Conservation (phyloP, 2,888 invertebrate species). For the Merodon equestris region DNA sequence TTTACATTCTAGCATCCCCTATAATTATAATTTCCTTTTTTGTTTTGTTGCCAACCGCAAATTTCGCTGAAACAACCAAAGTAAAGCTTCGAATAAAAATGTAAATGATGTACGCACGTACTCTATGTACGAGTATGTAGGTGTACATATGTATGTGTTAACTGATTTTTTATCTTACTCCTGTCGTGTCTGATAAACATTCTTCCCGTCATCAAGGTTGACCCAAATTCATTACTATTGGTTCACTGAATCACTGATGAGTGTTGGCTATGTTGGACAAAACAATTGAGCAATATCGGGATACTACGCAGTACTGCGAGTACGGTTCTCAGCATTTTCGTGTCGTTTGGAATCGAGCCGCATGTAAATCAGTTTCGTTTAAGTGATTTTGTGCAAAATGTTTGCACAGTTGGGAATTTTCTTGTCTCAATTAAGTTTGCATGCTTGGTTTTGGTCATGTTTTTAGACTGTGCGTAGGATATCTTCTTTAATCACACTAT, state of each 20-base stretch:
- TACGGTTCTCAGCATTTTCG: background rate
- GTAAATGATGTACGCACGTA: slow-evolving; percentile 17
- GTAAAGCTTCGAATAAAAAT: slow-evolving; percentile 22
- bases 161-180: too few relatives aligned
- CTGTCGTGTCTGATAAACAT: too few relatives aligned
- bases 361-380: background rate
- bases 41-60: too few relatives aligned
- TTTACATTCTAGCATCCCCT: too few relatives aligned
- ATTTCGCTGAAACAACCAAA: background rate
- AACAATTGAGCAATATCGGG: background rate
- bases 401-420: too few relatives aligned
- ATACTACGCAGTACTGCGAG: background rate
- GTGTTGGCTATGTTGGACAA: slow-evolving; percentile 2
- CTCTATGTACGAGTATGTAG: too few relatives aligned
- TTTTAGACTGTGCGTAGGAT: too few relatives aligned
- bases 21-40: too few relatives aligned
- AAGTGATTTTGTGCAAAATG: background rate
- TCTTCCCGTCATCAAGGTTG: background rate
- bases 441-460: too few relatives aligned
- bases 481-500: too few relatives aligned
- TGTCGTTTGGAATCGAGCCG: background rate
- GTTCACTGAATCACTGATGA: slow-evolving; percentile 37
- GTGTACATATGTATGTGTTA: too few relatives aligned
- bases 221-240: slow-evolving; percentile 25
- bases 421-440: too few relatives aligned